Evolutionary conservation across 2,113 vertebrate genomes (phyloP).

Genomic region (Elachura formosa): DNA sequence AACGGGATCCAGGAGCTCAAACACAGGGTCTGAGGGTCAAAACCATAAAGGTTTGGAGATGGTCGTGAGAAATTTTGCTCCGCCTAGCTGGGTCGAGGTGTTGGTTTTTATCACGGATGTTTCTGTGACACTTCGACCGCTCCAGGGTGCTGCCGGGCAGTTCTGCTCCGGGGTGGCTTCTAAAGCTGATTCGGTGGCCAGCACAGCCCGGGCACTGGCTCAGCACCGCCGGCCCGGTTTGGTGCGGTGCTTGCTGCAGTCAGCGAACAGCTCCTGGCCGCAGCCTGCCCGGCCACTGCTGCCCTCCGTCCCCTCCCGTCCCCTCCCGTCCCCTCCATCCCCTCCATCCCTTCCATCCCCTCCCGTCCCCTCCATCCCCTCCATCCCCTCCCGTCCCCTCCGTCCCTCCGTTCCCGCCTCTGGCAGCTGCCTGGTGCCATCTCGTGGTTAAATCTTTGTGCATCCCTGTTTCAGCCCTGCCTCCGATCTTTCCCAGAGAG

Average conservation of each 20-base stretch:
- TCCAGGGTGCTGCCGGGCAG: neutral
- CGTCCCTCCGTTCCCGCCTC: neutral
- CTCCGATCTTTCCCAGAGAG: neutral
- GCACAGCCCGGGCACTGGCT: fast-evolving
- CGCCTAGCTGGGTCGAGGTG: neutral
- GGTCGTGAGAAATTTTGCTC: fast-evolving
- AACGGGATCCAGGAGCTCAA: neutral
- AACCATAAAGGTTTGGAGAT: neutral
- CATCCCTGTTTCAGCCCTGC: neutral
- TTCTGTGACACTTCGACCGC: neutral
- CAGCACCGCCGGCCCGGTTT: neutral
- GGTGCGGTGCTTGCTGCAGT: fast-evolving
- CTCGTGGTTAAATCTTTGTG: neutral
- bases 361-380: neutral
- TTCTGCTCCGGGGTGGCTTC: neutral
- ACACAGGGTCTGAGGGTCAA: neutral
- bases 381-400: fast-evolving
- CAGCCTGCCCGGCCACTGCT: neutral
- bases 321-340: neutral
- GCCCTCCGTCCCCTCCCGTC: fast-evolving
- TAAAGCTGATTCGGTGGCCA: fast-evolving
- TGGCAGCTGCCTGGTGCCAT: constrained; percentile 21
- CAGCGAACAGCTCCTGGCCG: neutral
- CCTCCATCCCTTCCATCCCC: neutral
- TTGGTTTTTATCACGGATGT: fast-evolving